A percentile compares a stretch with the other conserved stretches of the same genome.
phyloP scores from a whole-genome alignment of 2,113 vertebrate species.

The Mus pahari region DNA sequence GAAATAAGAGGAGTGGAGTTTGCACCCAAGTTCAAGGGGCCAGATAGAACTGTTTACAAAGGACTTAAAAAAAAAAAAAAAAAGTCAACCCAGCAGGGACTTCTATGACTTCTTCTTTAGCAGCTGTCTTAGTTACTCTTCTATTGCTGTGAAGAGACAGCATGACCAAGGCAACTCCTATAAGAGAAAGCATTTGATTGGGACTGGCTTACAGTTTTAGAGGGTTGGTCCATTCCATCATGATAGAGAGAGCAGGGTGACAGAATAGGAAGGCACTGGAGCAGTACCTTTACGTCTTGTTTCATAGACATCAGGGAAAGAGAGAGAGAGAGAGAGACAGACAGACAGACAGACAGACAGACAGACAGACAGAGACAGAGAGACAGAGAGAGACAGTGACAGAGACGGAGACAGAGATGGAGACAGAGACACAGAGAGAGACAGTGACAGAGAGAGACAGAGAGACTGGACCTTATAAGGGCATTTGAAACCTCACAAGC shows the following conservation, averaged over 20 bases:
- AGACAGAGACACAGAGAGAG: no score
- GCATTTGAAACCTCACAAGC: no score
- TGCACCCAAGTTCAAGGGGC: background rate
- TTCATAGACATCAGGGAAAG: no score
- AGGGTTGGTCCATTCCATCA: background rate
- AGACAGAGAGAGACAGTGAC: no score
- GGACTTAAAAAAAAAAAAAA: background rate
- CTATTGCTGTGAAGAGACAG: background rate
- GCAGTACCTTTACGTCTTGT: no score
- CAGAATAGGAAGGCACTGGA: no score
- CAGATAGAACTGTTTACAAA: background rate
- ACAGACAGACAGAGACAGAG: no score
- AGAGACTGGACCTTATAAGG: no score
- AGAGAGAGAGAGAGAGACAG: no score
- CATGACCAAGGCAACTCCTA: background rate
- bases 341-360: no score
- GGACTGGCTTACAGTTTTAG: background rate
- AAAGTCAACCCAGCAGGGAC: background rate
- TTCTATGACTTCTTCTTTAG: background rate
- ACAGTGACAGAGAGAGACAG: no score
- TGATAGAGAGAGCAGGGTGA: background rate
- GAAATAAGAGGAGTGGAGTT: background rate
- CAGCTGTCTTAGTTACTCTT: background rate
- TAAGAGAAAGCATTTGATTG: background rate
- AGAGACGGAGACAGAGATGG: no score